Percentiles rank a stretch among this genome's conserved stretches.
Evolutionary conservation across 2,888 invertebrate genomes (phyloP).

Genomic region (Erannis defoliaria): DNA sequence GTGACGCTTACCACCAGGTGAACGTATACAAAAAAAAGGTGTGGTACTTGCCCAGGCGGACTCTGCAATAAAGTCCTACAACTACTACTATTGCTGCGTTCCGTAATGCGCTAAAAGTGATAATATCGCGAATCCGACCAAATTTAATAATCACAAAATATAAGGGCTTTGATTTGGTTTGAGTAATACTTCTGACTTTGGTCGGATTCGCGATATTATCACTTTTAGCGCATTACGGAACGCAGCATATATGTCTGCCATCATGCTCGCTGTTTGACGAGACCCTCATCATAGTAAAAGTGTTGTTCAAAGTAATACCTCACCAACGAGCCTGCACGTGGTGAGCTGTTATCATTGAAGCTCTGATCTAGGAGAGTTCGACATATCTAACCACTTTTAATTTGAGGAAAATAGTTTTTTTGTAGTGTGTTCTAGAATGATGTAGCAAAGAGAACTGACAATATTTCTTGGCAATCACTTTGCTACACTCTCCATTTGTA

Average conservation of each 20-base stretch:
- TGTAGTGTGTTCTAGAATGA: slow-evolving; percentile 2
- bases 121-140: too few species aligned
- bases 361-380: slow-evolving; percentile 30
- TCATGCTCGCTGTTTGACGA: not conserved
- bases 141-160: too few species aligned
- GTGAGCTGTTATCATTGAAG: slow-evolving; percentile 50
- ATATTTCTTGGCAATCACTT: slow-evolving; percentile 48
- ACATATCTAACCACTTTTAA: slow-evolving; percentile 1
- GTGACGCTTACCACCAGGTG: too few species aligned
- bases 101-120: too few species aligned
- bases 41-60: too few species aligned
- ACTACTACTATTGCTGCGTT: too few species aligned
- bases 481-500: slow-evolving; percentile 43
- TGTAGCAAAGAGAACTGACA: slow-evolving; percentile 38
- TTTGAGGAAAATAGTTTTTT: not conserved
- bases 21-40: too few species aligned
- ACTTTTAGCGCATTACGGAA: too few species aligned
- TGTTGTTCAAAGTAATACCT: slow-evolving; percentile 64
- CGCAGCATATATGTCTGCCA: not conserved
- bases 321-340: slow-evolving; percentile 44
- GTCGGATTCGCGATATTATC: too few species aligned
- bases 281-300: not conserved
- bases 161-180: too few species aligned
- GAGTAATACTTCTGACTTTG: too few species aligned
- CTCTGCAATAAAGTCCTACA: too few species aligned